Base-by-base conservation (phyloP, 2,113 vertebrate genomes). In the Neomonachus schauinslandi region DNA sequence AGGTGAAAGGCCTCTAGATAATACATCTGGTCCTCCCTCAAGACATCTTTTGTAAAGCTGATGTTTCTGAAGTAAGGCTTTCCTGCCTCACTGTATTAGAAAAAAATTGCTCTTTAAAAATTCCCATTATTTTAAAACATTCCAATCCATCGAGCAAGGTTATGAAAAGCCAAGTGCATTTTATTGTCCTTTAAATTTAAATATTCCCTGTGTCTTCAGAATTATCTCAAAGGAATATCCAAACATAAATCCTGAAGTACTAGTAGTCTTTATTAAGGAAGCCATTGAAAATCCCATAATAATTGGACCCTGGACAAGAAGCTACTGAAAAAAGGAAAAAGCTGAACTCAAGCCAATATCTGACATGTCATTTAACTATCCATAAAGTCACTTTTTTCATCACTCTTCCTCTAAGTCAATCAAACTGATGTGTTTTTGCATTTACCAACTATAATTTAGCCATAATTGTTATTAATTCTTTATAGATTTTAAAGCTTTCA, bases 1-100 rank as follows among this genome's bases (percentile, higher is more conserved):
- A 98, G 98, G 98, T 98, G 97, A 98, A 98, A 98, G 98, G 63
- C 98, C 98, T 98, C 95, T 0, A 95, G 98, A 98, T 98, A 98
- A 98, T 98, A 98, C 81, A 98, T 96, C 90, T 97, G 96, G 97
- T 96, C 97, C 96, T 98, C 98, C 97, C 95, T 91, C 55, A 83
- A 98, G 98, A 97, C 85, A 49, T 87, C 98, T 98, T 98, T 97
- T 97, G 96, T 98, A 98, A 98, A 98, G 95, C 76, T 89, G 96
- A 98, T 98, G 92, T 96, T 98, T 98, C 95, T 98, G 98, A 98
- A 98, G 97, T 98, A 91, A 97, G 95, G 77, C 97, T 98, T 97
- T 82, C 92, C 96, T 98, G 92, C 97, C 97, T 98, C 31, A 0
- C 76, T 76, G 71, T 93, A 97, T 98, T 97, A 98, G 96, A 97